Percentiles rank a stretch among this genome's conserved stretches.
phyloP scores from a whole-genome alignment of 2,888 invertebrate species.

The Alloscopus bannaensis region DNA sequence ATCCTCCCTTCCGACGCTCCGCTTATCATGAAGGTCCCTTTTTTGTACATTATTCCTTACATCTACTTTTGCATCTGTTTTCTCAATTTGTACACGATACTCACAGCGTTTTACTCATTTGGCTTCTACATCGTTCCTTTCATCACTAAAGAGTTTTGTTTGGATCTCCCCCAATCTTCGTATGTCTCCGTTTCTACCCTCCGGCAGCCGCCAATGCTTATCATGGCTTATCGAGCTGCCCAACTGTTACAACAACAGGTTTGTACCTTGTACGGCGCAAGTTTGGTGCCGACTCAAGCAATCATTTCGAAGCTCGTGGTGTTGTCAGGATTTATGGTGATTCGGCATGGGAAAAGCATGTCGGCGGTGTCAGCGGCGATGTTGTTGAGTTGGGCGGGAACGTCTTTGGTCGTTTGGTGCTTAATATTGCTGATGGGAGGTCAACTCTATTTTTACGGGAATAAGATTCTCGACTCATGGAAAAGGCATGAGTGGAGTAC shows the following conservation, averaged over 20 bases:
- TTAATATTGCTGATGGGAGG: constrained; percentile 15
- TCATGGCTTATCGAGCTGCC: constrained; percentile 4
- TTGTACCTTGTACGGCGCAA: not conserved
- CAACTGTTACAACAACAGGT: constrained; percentile 21
- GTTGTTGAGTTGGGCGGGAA: not conserved
- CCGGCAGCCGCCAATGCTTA: not conserved
- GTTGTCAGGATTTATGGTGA: not conserved
- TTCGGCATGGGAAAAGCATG: not conserved
- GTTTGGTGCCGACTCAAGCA: constrained; percentile 15
- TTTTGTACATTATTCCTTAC: not conserved
- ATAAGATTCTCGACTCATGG: constrained; percentile 20
- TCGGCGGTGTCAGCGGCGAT: not conserved
- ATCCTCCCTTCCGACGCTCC: not conserved
- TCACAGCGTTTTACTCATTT: not conserved
- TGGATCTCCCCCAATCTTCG: not conserved
- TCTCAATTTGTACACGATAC: not conserved
- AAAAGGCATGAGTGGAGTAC: constrained; percentile 17
- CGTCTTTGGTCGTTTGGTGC: not conserved
- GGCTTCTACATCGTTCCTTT: not conserved
- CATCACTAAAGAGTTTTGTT: not conserved
- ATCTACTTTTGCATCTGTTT: not conserved
- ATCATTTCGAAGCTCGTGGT: not conserved
- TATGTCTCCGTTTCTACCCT: not conserved
- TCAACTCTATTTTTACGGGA: constrained; percentile 10
- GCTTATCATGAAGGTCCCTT: not conserved